These are phyloP conservation scores for Phyllostomus discolor DNA, from an alignment of 2,113 vertebrate species.

Conservation along the genomic window DNA sequence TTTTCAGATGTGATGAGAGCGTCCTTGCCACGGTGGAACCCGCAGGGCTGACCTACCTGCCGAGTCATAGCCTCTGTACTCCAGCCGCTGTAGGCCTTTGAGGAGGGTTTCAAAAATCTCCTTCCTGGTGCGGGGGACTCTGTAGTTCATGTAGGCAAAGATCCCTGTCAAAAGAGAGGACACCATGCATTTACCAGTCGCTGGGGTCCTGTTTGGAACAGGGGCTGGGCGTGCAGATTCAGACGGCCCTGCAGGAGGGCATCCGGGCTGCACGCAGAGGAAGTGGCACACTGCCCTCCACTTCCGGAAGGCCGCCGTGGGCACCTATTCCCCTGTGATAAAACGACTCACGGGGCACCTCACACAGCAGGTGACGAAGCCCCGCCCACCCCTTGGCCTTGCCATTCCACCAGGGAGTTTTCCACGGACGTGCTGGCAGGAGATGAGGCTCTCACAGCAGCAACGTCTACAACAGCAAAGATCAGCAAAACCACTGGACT, in stretches of 20 bases:
- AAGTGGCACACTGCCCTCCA: fast-evolving
- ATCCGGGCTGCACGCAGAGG: background rate
- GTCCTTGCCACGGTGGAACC: background rate
- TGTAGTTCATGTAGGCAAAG: constrained; percentile 98
- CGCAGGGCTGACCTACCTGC: constrained; percentile 85
- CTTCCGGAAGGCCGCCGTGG: background rate
- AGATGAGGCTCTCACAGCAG: background rate
- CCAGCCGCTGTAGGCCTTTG: constrained; percentile 94
- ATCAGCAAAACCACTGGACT: background rate
- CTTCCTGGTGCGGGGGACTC: constrained; percentile 92
- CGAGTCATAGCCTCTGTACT: constrained; percentile 98
- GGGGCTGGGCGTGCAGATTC: background rate
- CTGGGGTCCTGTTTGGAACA: background rate
- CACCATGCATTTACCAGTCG: background rate
- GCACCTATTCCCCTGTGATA: background rate
- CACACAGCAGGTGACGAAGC: background rate
- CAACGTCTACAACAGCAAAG: background rate
- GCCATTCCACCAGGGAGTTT: background rate
- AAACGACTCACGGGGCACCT: background rate
- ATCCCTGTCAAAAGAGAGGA: constrained; percentile 84
- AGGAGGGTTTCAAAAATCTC: constrained; percentile 94
- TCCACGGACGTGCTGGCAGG: fast-evolving
- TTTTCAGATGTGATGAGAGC: background rate
- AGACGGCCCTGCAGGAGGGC: fast-evolving
- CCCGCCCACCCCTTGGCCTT: background rate